Percentiles rank a stretch among this genome's conserved stretches.
These are phyloP conservation scores for Schizothorax lantsangensis DNA, from an alignment of 2,797 vertebrate species.

Conservation along the genomic window DNA sequence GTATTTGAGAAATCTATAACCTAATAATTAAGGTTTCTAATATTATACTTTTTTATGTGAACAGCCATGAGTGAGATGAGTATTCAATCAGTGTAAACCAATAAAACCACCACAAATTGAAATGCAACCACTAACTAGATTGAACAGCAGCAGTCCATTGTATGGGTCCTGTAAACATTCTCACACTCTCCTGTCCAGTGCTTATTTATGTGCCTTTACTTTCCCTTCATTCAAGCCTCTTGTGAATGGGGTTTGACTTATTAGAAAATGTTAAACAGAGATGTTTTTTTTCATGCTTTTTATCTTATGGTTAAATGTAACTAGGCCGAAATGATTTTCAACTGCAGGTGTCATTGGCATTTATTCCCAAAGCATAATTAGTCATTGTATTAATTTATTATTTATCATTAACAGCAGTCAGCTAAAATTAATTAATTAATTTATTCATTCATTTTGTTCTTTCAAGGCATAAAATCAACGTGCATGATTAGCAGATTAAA, in stretches of 20 bases:
- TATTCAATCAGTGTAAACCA: background rate
- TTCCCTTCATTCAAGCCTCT: background rate
- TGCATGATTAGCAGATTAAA: background rate
- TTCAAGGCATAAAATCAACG: background rate
- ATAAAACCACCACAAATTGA: background rate
- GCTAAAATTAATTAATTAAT: background rate
- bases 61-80: background rate
- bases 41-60: background rate
- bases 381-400: background rate
- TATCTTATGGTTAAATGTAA: background rate
- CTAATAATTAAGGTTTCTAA: background rate
- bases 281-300: background rate
- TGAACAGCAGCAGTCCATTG: background rate
- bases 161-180: background rate
- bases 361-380: background rate
- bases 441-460: background rate
- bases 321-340: background rate
- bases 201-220: background rate
- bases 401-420: slow-evolving; percentile 9
- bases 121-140: background rate
- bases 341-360: background rate
- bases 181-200: background rate
- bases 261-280: background rate
- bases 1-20: background rate
- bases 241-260: background rate